Percentiles rank a stretch among this genome's conserved stretches.
phyloP scores from a whole-genome alignment of 2,797 vertebrate genomes.

The Corythornis leucogaster region DNA sequence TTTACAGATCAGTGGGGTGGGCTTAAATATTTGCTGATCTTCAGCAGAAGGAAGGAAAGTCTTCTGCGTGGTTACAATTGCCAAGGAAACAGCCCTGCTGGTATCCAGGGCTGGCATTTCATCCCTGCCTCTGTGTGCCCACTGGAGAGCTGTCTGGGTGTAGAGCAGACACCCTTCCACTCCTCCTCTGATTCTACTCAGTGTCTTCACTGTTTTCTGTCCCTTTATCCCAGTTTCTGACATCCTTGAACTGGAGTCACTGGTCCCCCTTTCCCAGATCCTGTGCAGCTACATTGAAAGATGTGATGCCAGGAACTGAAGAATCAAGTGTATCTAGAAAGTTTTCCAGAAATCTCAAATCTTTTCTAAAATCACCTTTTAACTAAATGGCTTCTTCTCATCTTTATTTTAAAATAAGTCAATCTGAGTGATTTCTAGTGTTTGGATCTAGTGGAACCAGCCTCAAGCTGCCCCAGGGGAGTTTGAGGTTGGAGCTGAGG shows the following conservation, averaged over 20 bases:
- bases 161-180: neutral
- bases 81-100: constrained; percentile 66
- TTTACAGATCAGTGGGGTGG: neutral
- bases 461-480: too few species aligned
- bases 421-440: neutral
- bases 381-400: neutral
- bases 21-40: neutral
- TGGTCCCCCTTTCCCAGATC: neutral
- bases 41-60: neutral
- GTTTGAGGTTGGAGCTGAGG: too few species aligned
- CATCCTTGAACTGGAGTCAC: rapidly evolving
- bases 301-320: neutral
- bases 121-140: neutral
- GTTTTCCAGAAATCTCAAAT: neutral
- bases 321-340: neutral
- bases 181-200: neutral
- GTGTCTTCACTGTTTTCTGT: neutral
- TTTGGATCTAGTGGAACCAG: neutral
- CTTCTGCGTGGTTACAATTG: constrained; percentile 59
- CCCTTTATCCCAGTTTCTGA: neutral
- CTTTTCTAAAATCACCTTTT: neutral
- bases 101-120: neutral
- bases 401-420: neutral
- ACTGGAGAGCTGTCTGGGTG: neutral
- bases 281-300: rapidly evolving